Conservation (phyloP, 1,140 invertebrate genomes). For the Cherax quadricarinatus region DNA sequence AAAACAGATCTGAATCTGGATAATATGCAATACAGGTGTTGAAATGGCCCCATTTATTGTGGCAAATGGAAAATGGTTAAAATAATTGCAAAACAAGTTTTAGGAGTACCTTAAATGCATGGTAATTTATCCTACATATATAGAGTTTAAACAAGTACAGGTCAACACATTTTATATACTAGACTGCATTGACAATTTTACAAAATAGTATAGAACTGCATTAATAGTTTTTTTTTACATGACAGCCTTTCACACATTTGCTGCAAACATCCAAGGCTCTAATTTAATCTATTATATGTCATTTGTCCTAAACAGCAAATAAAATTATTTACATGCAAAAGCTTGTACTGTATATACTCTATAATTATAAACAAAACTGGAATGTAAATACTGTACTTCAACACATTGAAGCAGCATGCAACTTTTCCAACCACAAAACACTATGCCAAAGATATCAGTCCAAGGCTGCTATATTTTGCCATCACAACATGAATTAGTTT, state of each 20-base stretch:
- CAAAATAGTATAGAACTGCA: too few species aligned
- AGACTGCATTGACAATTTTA: too few species aligned
- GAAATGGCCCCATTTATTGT: too few species aligned
- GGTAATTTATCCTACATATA: not conserved
- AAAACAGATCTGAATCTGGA: too few species aligned
- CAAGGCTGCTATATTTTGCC: not conserved
- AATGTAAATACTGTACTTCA: not conserved
- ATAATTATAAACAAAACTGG: not conserved
- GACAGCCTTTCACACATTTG: not conserved
- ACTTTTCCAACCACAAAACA: not conserved
- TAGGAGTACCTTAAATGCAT: too few species aligned
- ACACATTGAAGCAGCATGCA: not conserved
- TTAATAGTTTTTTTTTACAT: not conserved
- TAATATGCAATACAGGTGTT: too few species aligned
- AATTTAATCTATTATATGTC: not conserved
- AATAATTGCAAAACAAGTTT: too few species aligned
- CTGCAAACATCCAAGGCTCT: not conserved
- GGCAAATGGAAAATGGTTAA: too few species aligned
- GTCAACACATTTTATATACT: too few species aligned
- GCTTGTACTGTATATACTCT: not conserved
- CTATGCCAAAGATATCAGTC: not conserved
- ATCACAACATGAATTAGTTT: not conserved
- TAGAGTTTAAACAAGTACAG: not conserved
- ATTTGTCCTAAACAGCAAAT: not conserved
- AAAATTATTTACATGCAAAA: not conserved